phyloP scores from a whole-genome alignment of 2,888 invertebrate species.

The Ametastegia equiseti region DNA sequence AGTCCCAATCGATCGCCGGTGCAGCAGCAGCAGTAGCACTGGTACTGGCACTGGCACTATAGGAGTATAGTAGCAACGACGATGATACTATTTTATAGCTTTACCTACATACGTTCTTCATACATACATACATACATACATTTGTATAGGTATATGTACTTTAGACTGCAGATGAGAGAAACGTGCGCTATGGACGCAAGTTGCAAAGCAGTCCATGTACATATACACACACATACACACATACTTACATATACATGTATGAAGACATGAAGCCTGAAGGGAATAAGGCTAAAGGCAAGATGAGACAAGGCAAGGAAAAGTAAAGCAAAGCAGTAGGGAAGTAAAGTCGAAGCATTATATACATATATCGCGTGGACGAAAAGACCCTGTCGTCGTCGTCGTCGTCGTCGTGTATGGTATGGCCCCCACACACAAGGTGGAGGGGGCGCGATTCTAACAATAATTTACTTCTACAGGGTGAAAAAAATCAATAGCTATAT shows the following conservation, averaged over 20 bases:
- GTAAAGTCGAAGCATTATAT: too few relatives aligned
- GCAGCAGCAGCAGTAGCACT: background rate
- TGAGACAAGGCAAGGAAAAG: background rate
- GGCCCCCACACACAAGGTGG: background rate
- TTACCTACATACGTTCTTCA: background rate
- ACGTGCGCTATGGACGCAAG: background rate
- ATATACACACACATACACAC: too few relatives aligned
- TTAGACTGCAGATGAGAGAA: background rate
- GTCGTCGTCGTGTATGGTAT: background rate
- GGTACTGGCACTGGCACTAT: background rate
- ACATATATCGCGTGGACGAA: constrained; percentile 5
- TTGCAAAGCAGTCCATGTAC: background rate
- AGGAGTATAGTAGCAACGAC: background rate
- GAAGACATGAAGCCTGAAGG: background rate
- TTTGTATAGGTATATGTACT: background rate
- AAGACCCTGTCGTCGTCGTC: background rate
- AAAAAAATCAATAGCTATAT: constrained; percentile 28
- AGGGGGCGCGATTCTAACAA: background rate
- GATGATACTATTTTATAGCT: constrained; percentile 6
- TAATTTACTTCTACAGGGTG: constrained; percentile 12
- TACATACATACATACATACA: background rate
- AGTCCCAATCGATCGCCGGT: constrained; percentile 25
- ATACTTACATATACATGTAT: too few relatives aligned
- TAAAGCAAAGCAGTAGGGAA: too few relatives aligned
- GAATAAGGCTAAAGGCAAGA: background rate